Base-by-base conservation (phyloP, 2,113 vertebrate genomes). In the Cervus canadensis region DNA sequence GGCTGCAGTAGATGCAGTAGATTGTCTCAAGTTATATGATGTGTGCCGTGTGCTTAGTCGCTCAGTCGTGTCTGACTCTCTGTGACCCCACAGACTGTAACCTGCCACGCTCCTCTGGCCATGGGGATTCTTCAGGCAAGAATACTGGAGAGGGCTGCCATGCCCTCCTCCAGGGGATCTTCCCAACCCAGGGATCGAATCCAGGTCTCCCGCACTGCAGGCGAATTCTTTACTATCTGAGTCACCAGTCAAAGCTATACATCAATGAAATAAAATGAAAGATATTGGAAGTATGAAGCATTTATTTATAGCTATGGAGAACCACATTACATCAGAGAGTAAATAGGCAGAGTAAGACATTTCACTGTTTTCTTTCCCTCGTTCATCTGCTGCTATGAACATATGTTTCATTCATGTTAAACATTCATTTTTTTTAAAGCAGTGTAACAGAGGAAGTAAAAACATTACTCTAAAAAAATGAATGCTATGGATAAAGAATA, bases 351-450 rank as follows among this genome's bases (percentile, higher is more conserved):
- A 95, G 50, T 54, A 88, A 71, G 52, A 84, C 17, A 64, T 62
- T 13, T 78, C 57, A 82, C 59, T 57, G 28, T 74, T 95, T 93
- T 86, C 43, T 81, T 62, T 87, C 59, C 33, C 60, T 95, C 71
- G n/a, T 14, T 91, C 62, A 95, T 93, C 54, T 94, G 78, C 88
- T 87, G 83, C 59, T 64, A 88, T 93, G 52, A 97, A 86, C 40
- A 84, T 52, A 74, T 96, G 64, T 57, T 74, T 81, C 79, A 71
- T 21, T 92, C 40, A 59, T 45, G 23, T 89, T 60, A 60, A 87
- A 81, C 10, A 45, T 5, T 74, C 40, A 45, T 50, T 86, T 79
- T 67, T 67, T 67, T 67, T 28, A 36, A 40, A 59, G 48, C 3
- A 56, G 10, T 78, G 78, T 50, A 89, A 78, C 60, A n/a, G 59